Base-by-base conservation (phyloP, 2,113 vertebrate species). In the Callospermophilus lateralis region DNA sequence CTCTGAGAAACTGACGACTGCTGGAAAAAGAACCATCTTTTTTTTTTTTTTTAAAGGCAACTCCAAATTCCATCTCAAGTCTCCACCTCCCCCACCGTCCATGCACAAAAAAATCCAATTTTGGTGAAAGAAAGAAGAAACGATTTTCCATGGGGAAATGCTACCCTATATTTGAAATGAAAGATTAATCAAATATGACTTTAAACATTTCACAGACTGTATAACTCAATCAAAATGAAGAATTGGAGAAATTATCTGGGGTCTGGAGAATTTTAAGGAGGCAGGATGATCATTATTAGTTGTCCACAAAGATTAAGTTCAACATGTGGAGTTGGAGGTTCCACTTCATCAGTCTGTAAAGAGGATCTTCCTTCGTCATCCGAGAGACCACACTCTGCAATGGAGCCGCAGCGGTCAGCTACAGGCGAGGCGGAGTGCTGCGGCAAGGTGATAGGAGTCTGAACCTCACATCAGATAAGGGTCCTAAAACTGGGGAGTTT, bases 91-190 rank as follows among this genome's bases (percentile, higher is more conserved):
- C 22, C 16, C 67, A n/a, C 28, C 1, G 45, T 28, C 32, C 45
- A 45, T 15, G 37, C 37, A 8, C 19, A 34, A 19, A 80, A 48
- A 22, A 26, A 76, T 19, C 15, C 67, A 70, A n/a, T 80, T 96
- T 88, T 48, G 22, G 13, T 45, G 39, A 77, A 22, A 61, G 10
- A 63, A 83, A 26, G 13, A 51, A 30, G 6, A 55, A 73, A 86
- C 73, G 1, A 73, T 51, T 81, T 84, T 6, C 67, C 42, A 58
- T 7, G 42, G 42, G 32, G 20, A 68, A 67, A 39, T 30, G n/a
- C 77, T 83, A 84, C n/a, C 16, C 26, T 77, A 16, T 61, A 68
- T 94, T 74, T 53, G 4, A 81, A 95, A 70, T 74, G 28, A 95
- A 89, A 55, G 61, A 79, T 74, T 67, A 91, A 28, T n/a, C 74